A percentile compares a stretch with the other conserved stretches of the same genome.
phyloP scores from a whole-genome alignment of 2,888 invertebrate genomes.

The Pristionchus japonicus region DNA sequence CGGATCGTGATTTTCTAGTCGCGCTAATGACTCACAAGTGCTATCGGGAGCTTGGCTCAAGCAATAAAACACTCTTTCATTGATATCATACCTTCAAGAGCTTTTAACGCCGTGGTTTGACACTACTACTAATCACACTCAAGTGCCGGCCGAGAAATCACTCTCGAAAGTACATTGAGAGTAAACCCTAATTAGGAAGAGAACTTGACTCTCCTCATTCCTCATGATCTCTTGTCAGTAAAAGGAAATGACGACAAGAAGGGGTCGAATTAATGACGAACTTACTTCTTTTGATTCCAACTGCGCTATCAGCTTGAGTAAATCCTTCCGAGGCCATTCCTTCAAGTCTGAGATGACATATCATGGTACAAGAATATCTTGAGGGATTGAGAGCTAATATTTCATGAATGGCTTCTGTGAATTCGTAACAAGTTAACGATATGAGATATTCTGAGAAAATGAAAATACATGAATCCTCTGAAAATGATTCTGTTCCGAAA shows the following conservation, averaged over 20 bases:
- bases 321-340: conserved; percentile 42
- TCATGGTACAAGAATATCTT: too few species aligned
- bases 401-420: background rate
- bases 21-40: background rate
- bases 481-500: too few species aligned
- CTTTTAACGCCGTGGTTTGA: background rate
- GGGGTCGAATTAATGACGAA: too few species aligned
- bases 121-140: background rate
- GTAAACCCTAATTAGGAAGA: background rate
- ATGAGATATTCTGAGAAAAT: too few species aligned
- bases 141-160: background rate
- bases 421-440: too few species aligned
- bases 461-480: background rate
- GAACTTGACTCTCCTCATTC: too few species aligned
- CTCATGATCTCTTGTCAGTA: too few species aligned
- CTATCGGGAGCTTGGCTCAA: background rate
- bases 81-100: too few species aligned
- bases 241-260: too few species aligned
- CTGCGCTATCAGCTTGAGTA: conserved; percentile 34
- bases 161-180: background rate
- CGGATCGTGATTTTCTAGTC: background rate
- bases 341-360: background rate
- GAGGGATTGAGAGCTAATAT: background rate
- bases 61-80: too few species aligned
- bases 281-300: conserved; percentile 42